phyloP scores from a whole-genome alignment of 1,140 invertebrate species.

The Diuraphis noxia region DNA sequence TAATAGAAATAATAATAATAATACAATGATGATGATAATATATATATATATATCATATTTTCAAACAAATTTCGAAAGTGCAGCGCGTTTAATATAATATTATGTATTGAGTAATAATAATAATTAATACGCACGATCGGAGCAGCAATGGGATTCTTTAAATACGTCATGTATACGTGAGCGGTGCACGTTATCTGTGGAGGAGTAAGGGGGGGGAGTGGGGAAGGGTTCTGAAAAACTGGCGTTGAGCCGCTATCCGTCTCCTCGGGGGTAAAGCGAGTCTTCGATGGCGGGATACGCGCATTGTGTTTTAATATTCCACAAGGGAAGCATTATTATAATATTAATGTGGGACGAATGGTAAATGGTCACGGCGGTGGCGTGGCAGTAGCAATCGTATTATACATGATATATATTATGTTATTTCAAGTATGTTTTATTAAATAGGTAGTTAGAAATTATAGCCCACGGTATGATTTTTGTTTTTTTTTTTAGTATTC shows the following conservation, averaged over 20 bases:
- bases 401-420: neutral
- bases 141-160: neutral
- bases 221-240: neutral
- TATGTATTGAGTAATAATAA: neutral
- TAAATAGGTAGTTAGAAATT: neutral
- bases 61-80: neutral
- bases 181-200: too few relatives aligned
- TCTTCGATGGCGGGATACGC: neutral
- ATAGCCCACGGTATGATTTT: neutral
- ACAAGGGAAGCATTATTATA: slow-evolving; percentile 11
- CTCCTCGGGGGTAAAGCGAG: neutral
- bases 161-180: neutral
- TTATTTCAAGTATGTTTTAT: neutral
- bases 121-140: neutral
- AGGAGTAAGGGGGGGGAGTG: neutral
- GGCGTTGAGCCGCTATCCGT: neutral
- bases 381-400: neutral
- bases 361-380: neutral
- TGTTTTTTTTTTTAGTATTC: slow-evolving; percentile 11
- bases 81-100: neutral
- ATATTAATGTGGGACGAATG: slow-evolving; percentile 16
- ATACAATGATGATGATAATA: neutral
- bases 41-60: neutral
- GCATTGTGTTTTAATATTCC: slow-evolving; percentile 19
- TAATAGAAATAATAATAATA: neutral